Base-by-base conservation (phyloP, 2,113 vertebrate species). In the Lasiurus borealis region DNA sequence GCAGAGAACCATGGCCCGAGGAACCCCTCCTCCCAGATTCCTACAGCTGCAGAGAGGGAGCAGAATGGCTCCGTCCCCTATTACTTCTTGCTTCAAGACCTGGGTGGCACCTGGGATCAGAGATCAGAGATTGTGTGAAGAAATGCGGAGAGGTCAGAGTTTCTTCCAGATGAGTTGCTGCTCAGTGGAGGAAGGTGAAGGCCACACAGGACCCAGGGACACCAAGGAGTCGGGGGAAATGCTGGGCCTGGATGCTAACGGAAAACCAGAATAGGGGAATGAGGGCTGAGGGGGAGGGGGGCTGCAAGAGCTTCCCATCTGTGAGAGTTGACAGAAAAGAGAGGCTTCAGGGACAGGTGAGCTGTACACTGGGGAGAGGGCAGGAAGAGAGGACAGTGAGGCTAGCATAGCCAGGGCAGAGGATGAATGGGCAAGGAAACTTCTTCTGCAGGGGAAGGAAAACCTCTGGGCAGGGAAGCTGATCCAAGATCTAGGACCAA, bases 81-180 rank as follows among this genome's bases (percentile, higher is more conserved):
- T 31, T 86, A 85, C 72, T 76, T 82, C 83, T 96, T 21, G 68
- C 64, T 83, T 73, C 66, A 36, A 36, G 81, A 76, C 80, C 89
- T 87, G 52, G 80, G 84, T 76, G 82, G 93, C 69, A 94, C 62
- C 77, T 78, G 62, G 50, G 72, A 80, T 90, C 88, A 96, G 91
- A 93, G 93, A 78, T 93, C 90, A 94, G 95, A 95, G 93, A 48
- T 82, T 73, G 46, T 83, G 50, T 88, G 57, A 36, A 86, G 52
- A 96, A 66, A 50, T 40, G 57, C 88, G 66, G 31, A 89, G 69
- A 75, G 80, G 68, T 86, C 93, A 96, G 91, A 92, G 90, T 88
- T 95, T 93, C 82, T 91, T 93, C 36, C 23, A 80, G 90, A 81
- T 59, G 92, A 90, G 29, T 0, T 85, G 48, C 50, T 72, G 5